Conservation (phyloP, 2,797 vertebrate species). For the Calcarius lapponicus region DNA sequence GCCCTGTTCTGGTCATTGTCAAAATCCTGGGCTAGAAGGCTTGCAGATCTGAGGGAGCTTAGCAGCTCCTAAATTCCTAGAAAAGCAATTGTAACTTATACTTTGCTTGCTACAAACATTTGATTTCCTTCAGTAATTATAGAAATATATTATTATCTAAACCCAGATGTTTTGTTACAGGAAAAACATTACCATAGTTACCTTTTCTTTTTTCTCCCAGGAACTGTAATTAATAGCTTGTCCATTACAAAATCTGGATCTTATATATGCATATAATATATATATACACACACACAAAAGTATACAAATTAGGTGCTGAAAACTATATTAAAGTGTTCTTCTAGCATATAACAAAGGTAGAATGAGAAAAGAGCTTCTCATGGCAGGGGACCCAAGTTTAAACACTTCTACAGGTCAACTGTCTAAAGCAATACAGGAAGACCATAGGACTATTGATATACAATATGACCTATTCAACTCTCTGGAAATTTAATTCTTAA, state of each 20-base stretch:
- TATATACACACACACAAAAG: background rate
- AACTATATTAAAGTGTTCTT: background rate
- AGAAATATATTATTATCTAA: conserved; percentile 6
- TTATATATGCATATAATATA: background rate
- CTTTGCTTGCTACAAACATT: background rate
- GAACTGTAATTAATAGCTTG: background rate
- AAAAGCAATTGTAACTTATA: conserved; percentile 11
- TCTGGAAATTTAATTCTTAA: background rate
- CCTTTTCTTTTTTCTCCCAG: background rate
- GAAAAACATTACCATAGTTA: background rate
- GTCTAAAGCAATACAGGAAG: background rate
- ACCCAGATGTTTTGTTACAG: background rate
- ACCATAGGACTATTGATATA: background rate
- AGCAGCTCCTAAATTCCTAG: conserved; percentile 9
- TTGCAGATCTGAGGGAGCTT: background rate
- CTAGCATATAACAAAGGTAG: background rate
- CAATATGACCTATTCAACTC: background rate
- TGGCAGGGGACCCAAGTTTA: background rate
- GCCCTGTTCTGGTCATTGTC: conserved; percentile 10
- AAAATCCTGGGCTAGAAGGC: background rate
- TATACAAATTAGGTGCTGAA: background rate
- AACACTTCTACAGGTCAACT: background rate
- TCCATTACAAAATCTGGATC: background rate
- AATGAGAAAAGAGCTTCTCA: background rate
- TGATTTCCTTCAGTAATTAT: background rate